Conservation (phyloP, 2,888 invertebrate genomes). For the Nipponacmea schrenckii region DNA sequence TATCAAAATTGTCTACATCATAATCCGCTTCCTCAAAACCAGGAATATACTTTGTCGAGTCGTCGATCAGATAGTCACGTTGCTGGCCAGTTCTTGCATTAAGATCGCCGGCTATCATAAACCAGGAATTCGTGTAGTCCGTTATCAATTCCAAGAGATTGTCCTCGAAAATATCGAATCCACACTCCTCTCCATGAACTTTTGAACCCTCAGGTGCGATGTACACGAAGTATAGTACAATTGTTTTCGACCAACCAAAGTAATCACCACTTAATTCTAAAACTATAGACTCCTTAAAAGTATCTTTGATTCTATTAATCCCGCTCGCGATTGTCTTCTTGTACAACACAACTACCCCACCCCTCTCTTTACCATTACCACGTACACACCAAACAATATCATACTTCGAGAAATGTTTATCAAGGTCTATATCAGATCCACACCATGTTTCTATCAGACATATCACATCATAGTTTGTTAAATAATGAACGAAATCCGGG, state of each 20-base stretch:
- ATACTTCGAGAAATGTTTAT: background rate
- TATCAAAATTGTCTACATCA: background rate
- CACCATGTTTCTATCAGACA: slow-evolving; percentile 5
- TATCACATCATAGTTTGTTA: background rate
- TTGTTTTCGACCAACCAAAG: background rate
- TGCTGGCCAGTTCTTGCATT: background rate
- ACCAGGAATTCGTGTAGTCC: background rate
- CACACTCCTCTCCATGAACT: background rate
- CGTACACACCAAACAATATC: background rate
- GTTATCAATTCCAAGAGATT: background rate
- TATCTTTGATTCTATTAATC: background rate
- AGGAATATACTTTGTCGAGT: background rate
- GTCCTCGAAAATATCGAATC: background rate
- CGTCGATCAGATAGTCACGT: background rate
- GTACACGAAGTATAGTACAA: background rate
- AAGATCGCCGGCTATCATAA: background rate
- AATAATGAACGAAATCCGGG: background rate
- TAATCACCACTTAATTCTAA: background rate
- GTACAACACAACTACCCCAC: background rate
- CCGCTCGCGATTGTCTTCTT: background rate
- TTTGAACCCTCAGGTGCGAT: background rate
- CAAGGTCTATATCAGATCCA: background rate
- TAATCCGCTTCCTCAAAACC: background rate
- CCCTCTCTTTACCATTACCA: background rate
- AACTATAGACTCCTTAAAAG: background rate